Percentiles rank a stretch among this genome's conserved stretches.
Conservation (phyloP, 1,140 invertebrate genomes). For the Papilio xuthus region DNA sequence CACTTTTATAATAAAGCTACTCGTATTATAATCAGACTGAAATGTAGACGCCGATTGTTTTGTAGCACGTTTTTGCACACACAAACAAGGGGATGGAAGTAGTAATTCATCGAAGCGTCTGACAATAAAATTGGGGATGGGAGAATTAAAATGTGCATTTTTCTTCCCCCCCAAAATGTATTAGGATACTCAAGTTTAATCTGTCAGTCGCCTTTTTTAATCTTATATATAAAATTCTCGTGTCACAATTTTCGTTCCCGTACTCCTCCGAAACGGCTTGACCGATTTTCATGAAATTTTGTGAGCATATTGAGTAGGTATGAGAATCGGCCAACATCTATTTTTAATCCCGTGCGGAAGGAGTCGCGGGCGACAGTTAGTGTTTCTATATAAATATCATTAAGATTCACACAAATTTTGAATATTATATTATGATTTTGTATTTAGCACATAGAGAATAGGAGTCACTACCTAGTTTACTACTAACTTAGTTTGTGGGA, state of each 20-base stretch:
- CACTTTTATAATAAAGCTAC: too few relatives aligned
- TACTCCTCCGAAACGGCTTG: too few relatives aligned
- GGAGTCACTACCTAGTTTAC: background rate
- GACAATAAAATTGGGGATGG: background rate
- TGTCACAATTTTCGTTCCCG: too few relatives aligned
- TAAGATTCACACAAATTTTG: background rate
- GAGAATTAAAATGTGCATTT: background rate
- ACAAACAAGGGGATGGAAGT: conserved; percentile 1
- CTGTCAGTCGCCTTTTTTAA: background rate
- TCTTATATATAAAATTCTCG: too few relatives aligned
- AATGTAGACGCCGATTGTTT: background rate
- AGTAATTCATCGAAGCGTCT: conserved; percentile 7
- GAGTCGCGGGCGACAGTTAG: too few relatives aligned
- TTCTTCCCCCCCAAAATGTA: background rate
- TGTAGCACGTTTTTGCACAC: background rate
- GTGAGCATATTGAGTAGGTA: too few relatives aligned
- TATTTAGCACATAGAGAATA: background rate
- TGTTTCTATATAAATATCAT: background rate
- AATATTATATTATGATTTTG: too few relatives aligned
- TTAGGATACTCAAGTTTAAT: background rate
- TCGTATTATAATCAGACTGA: background rate
- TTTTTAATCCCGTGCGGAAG: too few relatives aligned
- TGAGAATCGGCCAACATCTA: too few relatives aligned
- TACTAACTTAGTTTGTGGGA: background rate
- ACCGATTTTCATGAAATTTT: too few relatives aligned